Evolutionary conservation across 2,113 vertebrate genomes (phyloP).

Genomic region (Eretmochelys imbricata): DNA sequence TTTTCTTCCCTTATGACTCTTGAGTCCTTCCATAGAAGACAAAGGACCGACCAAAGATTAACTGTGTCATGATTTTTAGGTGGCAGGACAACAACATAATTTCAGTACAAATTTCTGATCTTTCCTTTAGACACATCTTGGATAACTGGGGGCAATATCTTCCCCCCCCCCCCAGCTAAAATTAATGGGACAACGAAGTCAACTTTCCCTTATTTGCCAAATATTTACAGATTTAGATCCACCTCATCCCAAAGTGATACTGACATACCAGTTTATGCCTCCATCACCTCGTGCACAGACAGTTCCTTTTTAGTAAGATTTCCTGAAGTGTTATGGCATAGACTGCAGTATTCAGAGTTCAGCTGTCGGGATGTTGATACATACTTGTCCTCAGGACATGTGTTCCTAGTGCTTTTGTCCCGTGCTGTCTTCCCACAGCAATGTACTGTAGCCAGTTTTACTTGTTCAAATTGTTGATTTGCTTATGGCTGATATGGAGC

Average conservation of each 20-base stretch:
- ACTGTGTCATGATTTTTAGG: not conserved
- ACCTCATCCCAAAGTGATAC: not conserved
- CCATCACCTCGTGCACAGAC: not conserved
- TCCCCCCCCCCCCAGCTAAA: not conserved
- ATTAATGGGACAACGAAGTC: not conserved
- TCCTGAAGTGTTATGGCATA: not conserved
- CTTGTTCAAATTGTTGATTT: not conserved
- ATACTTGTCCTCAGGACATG: accelerated
- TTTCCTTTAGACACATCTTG: not conserved
- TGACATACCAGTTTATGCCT: conserved; percentile 6
- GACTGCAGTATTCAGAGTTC: accelerated
- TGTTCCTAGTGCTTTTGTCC: accelerated
- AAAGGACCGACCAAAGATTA: not conserved
- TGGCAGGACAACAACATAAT: not conserved
- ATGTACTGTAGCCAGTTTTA: not conserved
- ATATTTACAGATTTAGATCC: not conserved
- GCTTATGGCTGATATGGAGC: not conserved
- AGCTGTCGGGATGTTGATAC: not conserved
- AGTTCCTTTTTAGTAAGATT: not conserved
- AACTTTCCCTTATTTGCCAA: conserved; percentile 19
- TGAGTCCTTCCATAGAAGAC: not conserved
- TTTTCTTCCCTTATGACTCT: accelerated
- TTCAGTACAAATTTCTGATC: not conserved
- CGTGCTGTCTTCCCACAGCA: accelerated
- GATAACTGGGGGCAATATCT: not conserved